phyloP scores from a whole-genome alignment of 2,797 vertebrate genomes.

The Rhinichthys osculus region DNA sequence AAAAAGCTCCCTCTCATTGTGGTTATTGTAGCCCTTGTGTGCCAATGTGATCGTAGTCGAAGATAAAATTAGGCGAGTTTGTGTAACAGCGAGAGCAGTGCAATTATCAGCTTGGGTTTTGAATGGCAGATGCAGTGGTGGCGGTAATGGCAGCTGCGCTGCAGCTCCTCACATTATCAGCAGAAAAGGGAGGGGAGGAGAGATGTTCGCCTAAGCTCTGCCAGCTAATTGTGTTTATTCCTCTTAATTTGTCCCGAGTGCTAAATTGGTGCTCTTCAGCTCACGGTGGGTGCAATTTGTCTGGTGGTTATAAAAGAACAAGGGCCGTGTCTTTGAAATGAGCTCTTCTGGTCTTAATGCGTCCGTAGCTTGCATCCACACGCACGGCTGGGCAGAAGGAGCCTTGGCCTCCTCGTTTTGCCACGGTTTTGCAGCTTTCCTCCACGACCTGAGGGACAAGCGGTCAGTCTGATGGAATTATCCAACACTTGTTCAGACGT shows the following conservation, averaged over 20 bases:
- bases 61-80: slow-evolving; percentile 72
- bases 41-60: slow-evolving; percentile 63
- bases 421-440: not conserved
- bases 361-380: not conserved
- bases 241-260: slow-evolving; percentile 82
- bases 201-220: slow-evolving; percentile 66
- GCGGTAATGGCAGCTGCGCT: slow-evolving; percentile 72
- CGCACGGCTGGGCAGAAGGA: slow-evolving; percentile 31
- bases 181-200: slow-evolving; percentile 43
- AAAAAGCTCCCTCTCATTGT: slow-evolving; percentile 22
- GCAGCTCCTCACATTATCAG: slow-evolving; percentile 65
- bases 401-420: slow-evolving; percentile 14
- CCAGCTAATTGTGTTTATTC: slow-evolving; percentile 82
- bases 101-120: slow-evolving; percentile 75
- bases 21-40: slow-evolving; percentile 43
- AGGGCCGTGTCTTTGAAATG: slow-evolving; percentile 65
- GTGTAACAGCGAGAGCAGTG: slow-evolving; percentile 69
- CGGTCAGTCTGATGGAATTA: slow-evolving; percentile 47
- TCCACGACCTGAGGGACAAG: slow-evolving; percentile 1
- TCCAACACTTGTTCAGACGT: slow-evolving; percentile 18
- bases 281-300: slow-evolving; percentile 74
- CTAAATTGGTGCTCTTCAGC: slow-evolving; percentile 78
- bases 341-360: slow-evolving; percentile 62
- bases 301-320: slow-evolving; percentile 69
- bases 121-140: slow-evolving; percentile 59